Evolutionary conservation across 2,113 vertebrate genomes (phyloP).

Genomic region (Glareola pratincola): DNA sequence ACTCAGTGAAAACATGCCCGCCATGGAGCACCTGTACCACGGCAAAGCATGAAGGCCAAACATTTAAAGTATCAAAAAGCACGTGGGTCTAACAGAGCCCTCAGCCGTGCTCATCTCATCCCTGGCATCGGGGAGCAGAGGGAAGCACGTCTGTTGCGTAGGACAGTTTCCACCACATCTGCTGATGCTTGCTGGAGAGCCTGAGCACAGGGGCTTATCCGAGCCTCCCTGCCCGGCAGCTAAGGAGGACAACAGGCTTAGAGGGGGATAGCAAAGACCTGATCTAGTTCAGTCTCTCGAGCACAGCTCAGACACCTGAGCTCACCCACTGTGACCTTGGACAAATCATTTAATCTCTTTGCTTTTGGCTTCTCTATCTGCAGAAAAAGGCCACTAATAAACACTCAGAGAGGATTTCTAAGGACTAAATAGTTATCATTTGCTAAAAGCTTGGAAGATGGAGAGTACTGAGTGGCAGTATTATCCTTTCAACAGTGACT

Average conservation of each 20-base stretch:
- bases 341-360: conserved; percentile 43
- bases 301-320: conserved; percentile 31
- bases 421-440: neutral
- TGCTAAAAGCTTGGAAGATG: neutral
- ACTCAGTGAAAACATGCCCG: neutral
- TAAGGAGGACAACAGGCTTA: neutral
- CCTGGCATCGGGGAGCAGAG: neutral
- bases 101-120: accelerated
- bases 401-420: neutral
- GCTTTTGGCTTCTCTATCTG: neutral
- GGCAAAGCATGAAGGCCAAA: accelerated
- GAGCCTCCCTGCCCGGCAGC: neutral
- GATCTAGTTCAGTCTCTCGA: neutral
- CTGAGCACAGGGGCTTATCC: neutral
- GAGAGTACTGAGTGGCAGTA: neutral
- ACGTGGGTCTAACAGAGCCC: neutral
- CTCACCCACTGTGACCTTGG: conserved; percentile 9
- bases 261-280: neutral
- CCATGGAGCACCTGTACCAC: neutral
- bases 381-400: conserved; percentile 2
- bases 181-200: neutral
- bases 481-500: neutral
- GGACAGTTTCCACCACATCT: neutral
- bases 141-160: neutral
- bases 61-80: neutral